Evolutionary conservation across 2,113 vertebrate genomes (phyloP).

Genomic region (Anoplopoma fimbria): DNA sequence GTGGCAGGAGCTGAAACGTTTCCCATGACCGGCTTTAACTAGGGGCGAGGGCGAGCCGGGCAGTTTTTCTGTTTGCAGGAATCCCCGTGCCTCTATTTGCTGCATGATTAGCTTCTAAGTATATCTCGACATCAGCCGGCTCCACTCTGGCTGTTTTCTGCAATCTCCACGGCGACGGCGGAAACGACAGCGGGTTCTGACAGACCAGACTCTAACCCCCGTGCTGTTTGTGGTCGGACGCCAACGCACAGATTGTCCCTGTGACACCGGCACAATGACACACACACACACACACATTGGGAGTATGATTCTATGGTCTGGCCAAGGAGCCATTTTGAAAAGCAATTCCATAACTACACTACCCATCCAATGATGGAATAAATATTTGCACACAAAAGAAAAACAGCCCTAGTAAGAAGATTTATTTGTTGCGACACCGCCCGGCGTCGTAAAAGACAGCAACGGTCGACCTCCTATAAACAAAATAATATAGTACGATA

Average conservation of each 20-base stretch:
- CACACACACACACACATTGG: constrained; percentile 32
- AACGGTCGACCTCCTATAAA: constrained; percentile 60
- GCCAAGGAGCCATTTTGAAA: constrained; percentile 54
- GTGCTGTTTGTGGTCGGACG: constrained; percentile 50
- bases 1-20: constrained; percentile 68
- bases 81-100: constrained; percentile 74
- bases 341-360: constrained; percentile 35
- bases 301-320: constrained; percentile 27
- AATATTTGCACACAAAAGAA: constrained; percentile 56
- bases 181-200: constrained; percentile 73
- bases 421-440: constrained; percentile 54
- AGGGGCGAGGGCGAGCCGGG: constrained; percentile 50
- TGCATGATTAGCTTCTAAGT: constrained; percentile 80
- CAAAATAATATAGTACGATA: constrained; percentile 56
- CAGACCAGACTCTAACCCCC: constrained; percentile 64
- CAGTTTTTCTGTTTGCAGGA: constrained; percentile 64
- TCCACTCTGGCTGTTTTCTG: constrained; percentile 58
- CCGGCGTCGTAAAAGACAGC: constrained; percentile 46
- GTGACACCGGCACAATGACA: constrained; percentile 59
- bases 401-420: constrained; percentile 26
- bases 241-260: constrained; percentile 65
- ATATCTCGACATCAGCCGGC: constrained; percentile 77
- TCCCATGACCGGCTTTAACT: constrained; percentile 65
- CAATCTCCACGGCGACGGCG: constrained; percentile 55
- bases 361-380: constrained; percentile 32